phyloP scores from a whole-genome alignment of 37 sponge, comb jelly and placozoan species.

The Halisarca cf. caerulea region DNA sequence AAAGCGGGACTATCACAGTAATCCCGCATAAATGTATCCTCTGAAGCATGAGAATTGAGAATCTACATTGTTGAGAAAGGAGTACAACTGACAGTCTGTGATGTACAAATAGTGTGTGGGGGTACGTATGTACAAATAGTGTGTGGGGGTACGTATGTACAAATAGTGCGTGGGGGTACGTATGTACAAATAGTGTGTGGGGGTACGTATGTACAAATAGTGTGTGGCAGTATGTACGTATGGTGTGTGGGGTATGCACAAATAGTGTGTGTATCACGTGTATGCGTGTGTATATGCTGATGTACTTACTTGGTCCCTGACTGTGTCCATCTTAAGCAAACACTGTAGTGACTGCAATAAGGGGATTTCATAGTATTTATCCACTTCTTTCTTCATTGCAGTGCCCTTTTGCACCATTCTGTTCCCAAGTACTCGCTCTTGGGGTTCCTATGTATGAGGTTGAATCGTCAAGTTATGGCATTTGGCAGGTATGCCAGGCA shows the following conservation, averaged over 20 bases:
- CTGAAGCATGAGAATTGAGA: not conserved
- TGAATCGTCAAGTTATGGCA: not conserved
- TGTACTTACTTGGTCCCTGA: constrained; percentile 21
- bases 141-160: too few relatives aligned
- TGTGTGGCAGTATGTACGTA: too few relatives aligned
- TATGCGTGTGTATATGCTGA: not conserved
- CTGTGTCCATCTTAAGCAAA: not conserved
- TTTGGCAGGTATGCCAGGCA: not conserved
- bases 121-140: too few relatives aligned
- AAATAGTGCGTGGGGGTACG: too few relatives aligned
- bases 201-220: too few relatives aligned
- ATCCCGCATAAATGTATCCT: constrained; percentile 30
- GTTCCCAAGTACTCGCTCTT: not conserved
- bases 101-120: too few relatives aligned
- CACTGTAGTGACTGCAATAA: constrained; percentile 15
- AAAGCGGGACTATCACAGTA: constrained; percentile 57
- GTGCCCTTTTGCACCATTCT: not conserved
- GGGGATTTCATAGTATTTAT: constrained; percentile 16
- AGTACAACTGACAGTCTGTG: too few relatives aligned
- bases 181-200: too few relatives aligned
- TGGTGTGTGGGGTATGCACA: not conserved
- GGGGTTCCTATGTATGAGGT: constrained; percentile 11
- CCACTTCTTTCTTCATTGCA: not conserved
- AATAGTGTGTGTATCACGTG: not conserved
- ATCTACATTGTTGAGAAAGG: too few relatives aligned